These are phyloP conservation scores for Drosophila virilis DNA, from an alignment of 1,140 invertebrate genomes.

Conservation along the genomic window DNA sequence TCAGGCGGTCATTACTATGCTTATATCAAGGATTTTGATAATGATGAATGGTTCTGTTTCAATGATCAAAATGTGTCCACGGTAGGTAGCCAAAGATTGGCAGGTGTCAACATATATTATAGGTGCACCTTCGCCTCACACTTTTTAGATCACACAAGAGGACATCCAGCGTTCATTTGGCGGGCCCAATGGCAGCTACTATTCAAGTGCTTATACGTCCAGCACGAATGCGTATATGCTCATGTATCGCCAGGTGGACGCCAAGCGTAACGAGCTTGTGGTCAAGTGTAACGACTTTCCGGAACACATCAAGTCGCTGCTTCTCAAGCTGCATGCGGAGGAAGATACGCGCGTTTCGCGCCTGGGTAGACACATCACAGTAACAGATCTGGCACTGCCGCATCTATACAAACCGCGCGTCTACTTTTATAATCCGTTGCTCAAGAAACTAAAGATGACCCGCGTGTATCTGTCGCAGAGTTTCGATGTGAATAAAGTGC, in stretches of 20 bases:
- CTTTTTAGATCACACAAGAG: constrained; percentile 89
- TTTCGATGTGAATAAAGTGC: constrained; percentile 86
- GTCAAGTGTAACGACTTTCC: constrained; percentile 90
- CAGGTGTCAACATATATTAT: not conserved
- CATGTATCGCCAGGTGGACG: constrained; percentile 94
- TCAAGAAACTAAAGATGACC: constrained; percentile 85
- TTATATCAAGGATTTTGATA: constrained; percentile 95
- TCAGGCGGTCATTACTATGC: constrained; percentile 97
- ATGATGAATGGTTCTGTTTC: constrained; percentile 92
- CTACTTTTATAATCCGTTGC: constrained; percentile 87
- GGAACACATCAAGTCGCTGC: constrained; percentile 88
- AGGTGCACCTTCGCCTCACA: not conserved
- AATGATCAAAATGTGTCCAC: constrained; percentile 91
- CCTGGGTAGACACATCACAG: constrained; percentile 82
- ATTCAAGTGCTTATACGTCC: constrained; percentile 90
- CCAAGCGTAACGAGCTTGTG: constrained; percentile 88
- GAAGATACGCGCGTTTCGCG: constrained; percentile 87
- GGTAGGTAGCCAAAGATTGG: constrained; percentile 82
- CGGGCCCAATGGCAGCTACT: constrained; percentile 88
- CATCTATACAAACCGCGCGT: constrained; percentile 88
- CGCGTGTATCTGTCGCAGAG: constrained; percentile 86
- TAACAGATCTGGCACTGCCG: constrained; percentile 79
- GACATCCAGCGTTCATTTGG: constrained; percentile 95
- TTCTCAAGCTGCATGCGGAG: constrained; percentile 89
- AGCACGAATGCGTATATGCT: constrained; percentile 97